These are phyloP conservation scores for Orthosia cruda DNA, from an alignment of 2,888 invertebrate species.

Conservation along the genomic window DNA sequence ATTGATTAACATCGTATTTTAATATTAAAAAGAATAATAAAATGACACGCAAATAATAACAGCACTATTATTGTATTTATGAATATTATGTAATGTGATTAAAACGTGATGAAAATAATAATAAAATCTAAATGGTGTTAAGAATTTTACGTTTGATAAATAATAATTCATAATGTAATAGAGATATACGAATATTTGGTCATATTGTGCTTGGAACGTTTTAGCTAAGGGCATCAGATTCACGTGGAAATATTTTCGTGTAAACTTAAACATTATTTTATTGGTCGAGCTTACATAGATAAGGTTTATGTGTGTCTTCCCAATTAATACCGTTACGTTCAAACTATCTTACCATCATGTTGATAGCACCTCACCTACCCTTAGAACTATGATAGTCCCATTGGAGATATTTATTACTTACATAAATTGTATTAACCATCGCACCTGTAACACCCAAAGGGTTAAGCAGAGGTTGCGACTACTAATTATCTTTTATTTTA, in stretches of 20 bases:
- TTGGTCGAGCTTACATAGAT: conserved; percentile 77
- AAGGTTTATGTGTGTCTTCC: conserved; percentile 78
- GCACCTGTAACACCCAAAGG: conserved; percentile 46
- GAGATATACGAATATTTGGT: conserved; percentile 34
- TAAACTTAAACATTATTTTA: conserved; percentile 63
- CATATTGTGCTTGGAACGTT: conserved; percentile 54
- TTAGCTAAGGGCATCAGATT: conserved; percentile 46
- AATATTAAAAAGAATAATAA: conserved; percentile 44
- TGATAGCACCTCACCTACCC: conserved; percentile 23
- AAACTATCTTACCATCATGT: conserved; percentile 52
- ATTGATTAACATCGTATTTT: conserved; percentile 61
- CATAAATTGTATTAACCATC: conserved; percentile 13
- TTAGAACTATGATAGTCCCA: conserved; percentile 27
- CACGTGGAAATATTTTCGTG: conserved; percentile 64
- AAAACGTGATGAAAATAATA: conserved; percentile 68
- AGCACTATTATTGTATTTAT: conserved; percentile 57
- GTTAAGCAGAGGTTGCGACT: conserved; percentile 29
- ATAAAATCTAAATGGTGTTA: conserved; percentile 55
- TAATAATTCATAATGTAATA: conserved; percentile 37
- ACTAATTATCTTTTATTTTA: conserved; percentile 30
- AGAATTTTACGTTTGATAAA: conserved; percentile 57
- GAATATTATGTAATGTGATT: conserved; percentile 69
- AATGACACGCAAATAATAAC: conserved; percentile 62
- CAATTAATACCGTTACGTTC: conserved; percentile 63
- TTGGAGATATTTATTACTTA: conserved; percentile 29